Evolutionary conservation across 2,797 vertebrate species (phyloP).

Genomic region (Halcyon smyrnensis): DNA sequence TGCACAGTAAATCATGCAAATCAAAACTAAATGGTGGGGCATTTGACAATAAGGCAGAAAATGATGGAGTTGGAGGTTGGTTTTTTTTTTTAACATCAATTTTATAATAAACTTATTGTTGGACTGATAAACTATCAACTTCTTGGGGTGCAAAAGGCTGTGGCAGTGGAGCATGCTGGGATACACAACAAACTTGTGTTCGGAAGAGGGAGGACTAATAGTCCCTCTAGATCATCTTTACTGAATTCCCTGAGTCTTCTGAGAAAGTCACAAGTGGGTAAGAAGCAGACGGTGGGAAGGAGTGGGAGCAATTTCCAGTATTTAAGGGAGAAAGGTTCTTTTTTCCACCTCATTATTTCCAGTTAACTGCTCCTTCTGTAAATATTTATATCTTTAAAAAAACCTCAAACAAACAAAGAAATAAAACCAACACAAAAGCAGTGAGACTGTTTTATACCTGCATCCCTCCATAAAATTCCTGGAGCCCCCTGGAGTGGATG

Average conservation of each 20-base stretch:
- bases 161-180: neutral
- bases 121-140: neutral
- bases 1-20: slow-evolving; percentile 57
- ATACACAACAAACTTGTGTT: neutral
- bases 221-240: neutral
- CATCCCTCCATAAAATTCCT: neutral
- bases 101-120: slow-evolving; percentile 7
- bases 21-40: neutral
- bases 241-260: neutral
- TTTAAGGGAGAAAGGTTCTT: neutral
- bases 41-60: slow-evolving; percentile 39
- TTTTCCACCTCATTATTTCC: neutral
- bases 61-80: neutral
- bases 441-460: neutral
- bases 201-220: neutral
- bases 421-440: neutral
- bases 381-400: neutral
- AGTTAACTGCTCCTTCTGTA: neutral
- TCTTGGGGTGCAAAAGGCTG: neutral
- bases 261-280: neutral
- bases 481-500: neutral
- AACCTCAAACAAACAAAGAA: neutral
- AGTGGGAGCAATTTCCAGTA: neutral
- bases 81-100: neutral
- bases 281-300: neutral